A percentile compares a stretch with the other conserved stretches of the same genome.
These are phyloP conservation scores for Drosophila tropicalis DNA, from an alignment of 1,140 invertebrate species.

Conservation along the genomic window DNA sequence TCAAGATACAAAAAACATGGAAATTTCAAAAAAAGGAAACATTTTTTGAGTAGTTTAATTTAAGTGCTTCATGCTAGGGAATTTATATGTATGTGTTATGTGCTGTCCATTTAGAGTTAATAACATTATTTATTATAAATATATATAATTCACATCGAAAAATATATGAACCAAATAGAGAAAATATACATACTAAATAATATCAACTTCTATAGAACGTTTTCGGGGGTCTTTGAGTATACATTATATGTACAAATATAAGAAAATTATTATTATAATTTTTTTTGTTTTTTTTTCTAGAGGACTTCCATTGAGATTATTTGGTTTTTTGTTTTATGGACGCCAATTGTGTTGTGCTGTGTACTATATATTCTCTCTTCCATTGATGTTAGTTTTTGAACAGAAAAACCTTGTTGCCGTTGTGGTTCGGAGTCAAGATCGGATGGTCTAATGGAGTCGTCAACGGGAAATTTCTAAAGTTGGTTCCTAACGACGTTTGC, in stretches of 20 bases:
- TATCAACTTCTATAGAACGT: conserved; percentile 45
- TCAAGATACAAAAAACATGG: conserved; percentile 16
- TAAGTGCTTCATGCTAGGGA: conserved; percentile 69
- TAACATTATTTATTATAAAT: conserved; percentile 12
- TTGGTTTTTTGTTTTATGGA: conserved; percentile 41
- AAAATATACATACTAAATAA: conserved; percentile 28
- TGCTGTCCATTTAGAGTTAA: conserved; percentile 32
- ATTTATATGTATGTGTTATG: conserved; percentile 39
- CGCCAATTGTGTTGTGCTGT: conserved; percentile 46
- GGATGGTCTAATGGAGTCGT: conserved; percentile 33
- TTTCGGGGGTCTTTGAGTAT: conserved; percentile 66
- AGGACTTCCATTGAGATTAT: conserved; percentile 67
- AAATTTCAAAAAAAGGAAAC: conserved; percentile 23
- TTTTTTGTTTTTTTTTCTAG: conserved; percentile 50
- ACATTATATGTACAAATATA: conserved; percentile 34
- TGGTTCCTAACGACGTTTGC: conserved; percentile 84
- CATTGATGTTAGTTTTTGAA: conserved; percentile 14
- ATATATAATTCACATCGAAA: conserved; percentile 16
- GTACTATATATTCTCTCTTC: conserved; percentile 18
- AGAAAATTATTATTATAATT: conserved; percentile 22
- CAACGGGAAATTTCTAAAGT: neutral
- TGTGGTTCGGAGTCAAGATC: conserved; percentile 44
- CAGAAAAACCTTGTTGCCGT: conserved; percentile 48
- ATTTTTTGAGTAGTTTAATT: conserved; percentile 37
- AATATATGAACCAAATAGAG: conserved; percentile 11